Evolutionary conservation across 2,888 invertebrate genomes (phyloP).

Genomic region (Spodoptera picta): DNA sequence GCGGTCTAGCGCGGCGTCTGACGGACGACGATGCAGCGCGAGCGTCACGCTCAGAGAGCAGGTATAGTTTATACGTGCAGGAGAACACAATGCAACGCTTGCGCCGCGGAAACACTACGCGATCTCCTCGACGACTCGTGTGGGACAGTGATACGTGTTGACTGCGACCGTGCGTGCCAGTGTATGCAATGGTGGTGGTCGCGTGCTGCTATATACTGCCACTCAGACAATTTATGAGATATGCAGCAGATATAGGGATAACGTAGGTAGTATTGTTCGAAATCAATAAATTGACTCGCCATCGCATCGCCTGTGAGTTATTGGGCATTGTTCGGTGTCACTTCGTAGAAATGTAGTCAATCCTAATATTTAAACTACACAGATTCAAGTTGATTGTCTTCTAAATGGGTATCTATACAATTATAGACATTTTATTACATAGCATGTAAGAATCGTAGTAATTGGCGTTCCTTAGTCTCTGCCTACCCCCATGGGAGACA

Average conservation of each 20-base stretch:
- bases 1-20: conserved; percentile 20
- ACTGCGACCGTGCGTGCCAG: conserved; percentile 22
- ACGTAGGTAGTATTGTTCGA: conserved; percentile 6
- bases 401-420: too few relatives aligned
- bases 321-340: conserved; percentile 9
- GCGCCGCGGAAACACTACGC: conserved; percentile 15
- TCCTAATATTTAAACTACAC: conserved; percentile 13
- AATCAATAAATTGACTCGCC: conserved; percentile 10
- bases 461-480: too few relatives aligned
- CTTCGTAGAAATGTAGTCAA: conserved; percentile 25
- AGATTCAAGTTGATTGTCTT: neutral
- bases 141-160: conserved; percentile 29
- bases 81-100: conserved; percentile 17
- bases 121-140: conserved; percentile 12
- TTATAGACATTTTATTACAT: too few relatives aligned
- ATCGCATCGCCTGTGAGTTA: conserved; percentile 9
- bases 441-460: too few relatives aligned
- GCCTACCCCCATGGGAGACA: too few relatives aligned
- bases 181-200: conserved; percentile 26
- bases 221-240: conserved; percentile 36
- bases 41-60: conserved; percentile 22
- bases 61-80: conserved; percentile 11
- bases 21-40: conserved; percentile 14
- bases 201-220: conserved; percentile 10
- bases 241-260: conserved; percentile 42